Evolutionary conservation across 2,797 vertebrate genomes (phyloP).

Genomic region (Amniataba percoides): DNA sequence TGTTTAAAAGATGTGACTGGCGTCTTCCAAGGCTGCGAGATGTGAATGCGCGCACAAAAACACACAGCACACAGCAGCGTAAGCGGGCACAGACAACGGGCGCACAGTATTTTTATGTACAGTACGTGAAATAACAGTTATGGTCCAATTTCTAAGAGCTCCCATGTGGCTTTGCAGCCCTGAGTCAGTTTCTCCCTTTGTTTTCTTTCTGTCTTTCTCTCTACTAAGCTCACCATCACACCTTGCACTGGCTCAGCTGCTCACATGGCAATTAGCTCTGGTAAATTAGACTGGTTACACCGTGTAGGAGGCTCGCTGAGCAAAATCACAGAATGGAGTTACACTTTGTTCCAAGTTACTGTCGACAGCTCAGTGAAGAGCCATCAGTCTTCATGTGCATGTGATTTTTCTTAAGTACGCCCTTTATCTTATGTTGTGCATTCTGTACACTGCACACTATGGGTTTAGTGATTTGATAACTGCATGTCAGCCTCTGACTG

Average conservation of each 20-base stretch:
- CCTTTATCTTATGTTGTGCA: slow-evolving; percentile 30
- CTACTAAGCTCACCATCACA: slow-evolving; percentile 57
- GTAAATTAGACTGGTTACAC: slow-evolving; percentile 65
- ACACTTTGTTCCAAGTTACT: slow-evolving; percentile 26
- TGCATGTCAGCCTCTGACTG: slow-evolving; percentile 13
- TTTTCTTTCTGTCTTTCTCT: slow-evolving; percentile 23
- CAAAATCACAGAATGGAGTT: slow-evolving; percentile 50
- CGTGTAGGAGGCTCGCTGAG: slow-evolving; percentile 56
- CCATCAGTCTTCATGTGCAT: slow-evolving; percentile 26
- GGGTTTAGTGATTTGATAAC: slow-evolving; percentile 49
- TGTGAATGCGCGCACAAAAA: neutral
- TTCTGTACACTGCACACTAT: slow-evolving; percentile 15
- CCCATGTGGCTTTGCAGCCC: slow-evolving; percentile 35
- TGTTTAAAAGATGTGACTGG: slow-evolving; percentile 45
- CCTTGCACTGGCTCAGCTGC: slow-evolving; percentile 40
- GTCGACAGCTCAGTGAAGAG: slow-evolving; percentile 31
- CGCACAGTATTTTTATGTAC: slow-evolving; percentile 1
- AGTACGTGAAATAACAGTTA: slow-evolving; percentile 32
- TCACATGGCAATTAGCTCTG: slow-evolving; percentile 73
- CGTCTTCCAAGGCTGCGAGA: slow-evolving; percentile 37
- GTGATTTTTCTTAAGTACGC: slow-evolving; percentile 18
- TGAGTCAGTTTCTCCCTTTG: slow-evolving; percentile 26
- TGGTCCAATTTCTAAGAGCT: slow-evolving; percentile 21
- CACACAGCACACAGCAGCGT: neutral
- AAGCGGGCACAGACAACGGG: neutral